Base-by-base conservation (phyloP, 2,888 invertebrate species). In the Neocrepidodera transversa region DNA sequence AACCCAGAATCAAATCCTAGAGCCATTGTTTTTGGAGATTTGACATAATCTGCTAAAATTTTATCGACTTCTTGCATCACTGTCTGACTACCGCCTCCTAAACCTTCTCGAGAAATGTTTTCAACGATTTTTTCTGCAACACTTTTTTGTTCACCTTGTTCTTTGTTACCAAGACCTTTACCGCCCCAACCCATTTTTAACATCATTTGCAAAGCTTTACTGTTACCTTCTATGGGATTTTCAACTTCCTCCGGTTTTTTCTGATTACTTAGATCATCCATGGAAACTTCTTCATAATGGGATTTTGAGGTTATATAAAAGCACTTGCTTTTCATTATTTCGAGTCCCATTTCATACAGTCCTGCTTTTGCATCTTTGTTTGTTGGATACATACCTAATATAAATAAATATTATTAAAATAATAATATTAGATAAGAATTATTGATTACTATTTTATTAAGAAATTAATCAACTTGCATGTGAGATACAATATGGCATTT, bases 101-200 rank as follows among this genome's bases (percentile, higher is more conserved):
- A 58, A 2, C 73, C 73, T 59, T 67, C 66, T 26, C 68, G 64
- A 1, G 71, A 69, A 18, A 74, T 60, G 58, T 72, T 73, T 58
- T 72, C 68, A 35, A 62, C 58, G 18, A 71, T 62, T 11, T 64
- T 67, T 43, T 71, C 71, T 7, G 70, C 70, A 2, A 71, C 69
- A 16, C 69, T 67, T 50, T 69, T 71, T 35, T 71, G 65, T 36
- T 62, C 63, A 6, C 74, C 74, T 64, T 74, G 74, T 54, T 74
- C 73, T 30, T 68, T 66, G 8, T 65, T 56, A 2, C 74, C 74
- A 7, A 74, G 59, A 2, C 74, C 74, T 58, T 72, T 72, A 4
- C 73, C 74, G 23, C 66, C 65, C 74, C 74, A 74, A 2, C 74
- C 74, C 74, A 73, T 73, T 67, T 72, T 73, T 32, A 71, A 23